Evolutionary conservation across 2,797 vertebrate genomes (phyloP).

Genomic region (Sebastes diploproa): DNA sequence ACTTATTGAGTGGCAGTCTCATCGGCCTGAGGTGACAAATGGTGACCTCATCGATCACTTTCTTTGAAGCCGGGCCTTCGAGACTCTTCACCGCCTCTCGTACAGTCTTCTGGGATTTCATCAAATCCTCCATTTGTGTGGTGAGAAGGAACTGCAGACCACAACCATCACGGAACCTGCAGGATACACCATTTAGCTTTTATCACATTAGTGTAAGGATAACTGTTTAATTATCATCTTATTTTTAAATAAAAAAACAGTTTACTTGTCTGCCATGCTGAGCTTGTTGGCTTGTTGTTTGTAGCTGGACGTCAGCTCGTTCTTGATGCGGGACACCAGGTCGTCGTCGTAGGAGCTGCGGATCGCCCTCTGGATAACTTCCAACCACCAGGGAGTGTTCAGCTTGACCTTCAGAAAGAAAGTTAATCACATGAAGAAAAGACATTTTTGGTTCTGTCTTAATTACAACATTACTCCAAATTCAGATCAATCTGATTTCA

Average conservation of each 20-base stretch:
- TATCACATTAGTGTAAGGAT: neutral
- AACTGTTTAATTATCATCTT: neutral
- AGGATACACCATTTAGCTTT: neutral
- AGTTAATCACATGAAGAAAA: neutral
- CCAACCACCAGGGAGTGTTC: slow-evolving; percentile 95
- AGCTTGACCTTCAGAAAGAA: slow-evolving; percentile 83
- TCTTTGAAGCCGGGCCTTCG: slow-evolving; percentile 90
- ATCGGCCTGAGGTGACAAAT: slow-evolving; percentile 93
- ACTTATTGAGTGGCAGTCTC: slow-evolving; percentile 96
- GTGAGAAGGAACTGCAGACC: slow-evolving; percentile 94
- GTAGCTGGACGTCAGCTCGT: slow-evolving; percentile 93
- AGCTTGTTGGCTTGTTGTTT: slow-evolving; percentile 91
- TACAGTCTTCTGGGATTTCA: slow-evolving; percentile 92
- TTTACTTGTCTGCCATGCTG: slow-evolving; percentile 97
- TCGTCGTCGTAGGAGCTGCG: slow-evolving; percentile 88
- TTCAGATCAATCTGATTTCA: neutral
- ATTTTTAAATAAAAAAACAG: neutral
- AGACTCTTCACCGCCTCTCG: slow-evolving; percentile 93
- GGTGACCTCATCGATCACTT: slow-evolving; percentile 93
- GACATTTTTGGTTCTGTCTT: neutral
- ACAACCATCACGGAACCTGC: slow-evolving; percentile 91
- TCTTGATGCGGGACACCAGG: slow-evolving; percentile 92
- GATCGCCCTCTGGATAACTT: slow-evolving; percentile 88
- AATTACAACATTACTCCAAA: neutral
- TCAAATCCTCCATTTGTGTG: slow-evolving; percentile 91